These are phyloP conservation scores for Lepilemur ruficaudatus DNA, from an alignment of 2,797 vertebrate genomes.

Conservation along the genomic window DNA sequence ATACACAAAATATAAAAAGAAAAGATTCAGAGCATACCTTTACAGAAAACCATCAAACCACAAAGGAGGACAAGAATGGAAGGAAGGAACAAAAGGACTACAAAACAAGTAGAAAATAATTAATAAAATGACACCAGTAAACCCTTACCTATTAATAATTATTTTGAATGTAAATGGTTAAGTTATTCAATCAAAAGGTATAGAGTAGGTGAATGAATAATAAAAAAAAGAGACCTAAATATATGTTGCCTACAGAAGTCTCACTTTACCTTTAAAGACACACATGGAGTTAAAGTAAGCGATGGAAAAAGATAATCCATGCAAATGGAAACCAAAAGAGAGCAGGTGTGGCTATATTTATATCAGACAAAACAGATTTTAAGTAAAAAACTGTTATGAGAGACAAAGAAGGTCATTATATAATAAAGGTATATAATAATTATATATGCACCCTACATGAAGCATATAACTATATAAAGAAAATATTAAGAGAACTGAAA, in stretches of 20 bases:
- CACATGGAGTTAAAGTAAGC: not conserved
- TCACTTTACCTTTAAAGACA: not conserved
- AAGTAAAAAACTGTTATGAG: not conserved
- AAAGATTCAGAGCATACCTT: not conserved
- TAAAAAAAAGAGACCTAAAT: not conserved
- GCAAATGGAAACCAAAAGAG: not conserved
- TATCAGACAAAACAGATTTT: not conserved
- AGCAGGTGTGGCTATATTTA: not conserved
- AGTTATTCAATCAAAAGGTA: not conserved
- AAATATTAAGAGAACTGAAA: not conserved
- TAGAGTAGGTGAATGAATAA: not conserved
- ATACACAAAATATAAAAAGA: not conserved
- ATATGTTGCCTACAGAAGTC: not conserved
- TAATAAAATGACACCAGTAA: not conserved
- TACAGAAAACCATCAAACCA: not conserved
- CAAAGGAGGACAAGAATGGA: not conserved
- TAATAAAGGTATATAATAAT: not conserved
- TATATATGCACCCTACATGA: accelerated
- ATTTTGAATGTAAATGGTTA: not conserved
- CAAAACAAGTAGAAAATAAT: not conserved
- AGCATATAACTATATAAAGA: not conserved
- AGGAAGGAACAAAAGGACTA: not conserved
- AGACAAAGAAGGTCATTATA: not conserved
- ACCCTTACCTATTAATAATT: not conserved
- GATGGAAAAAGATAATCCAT: not conserved